These are phyloP conservation scores for Drosophila suboccidentalis DNA, from an alignment of 2,888 invertebrate genomes.

Conservation along the genomic window DNA sequence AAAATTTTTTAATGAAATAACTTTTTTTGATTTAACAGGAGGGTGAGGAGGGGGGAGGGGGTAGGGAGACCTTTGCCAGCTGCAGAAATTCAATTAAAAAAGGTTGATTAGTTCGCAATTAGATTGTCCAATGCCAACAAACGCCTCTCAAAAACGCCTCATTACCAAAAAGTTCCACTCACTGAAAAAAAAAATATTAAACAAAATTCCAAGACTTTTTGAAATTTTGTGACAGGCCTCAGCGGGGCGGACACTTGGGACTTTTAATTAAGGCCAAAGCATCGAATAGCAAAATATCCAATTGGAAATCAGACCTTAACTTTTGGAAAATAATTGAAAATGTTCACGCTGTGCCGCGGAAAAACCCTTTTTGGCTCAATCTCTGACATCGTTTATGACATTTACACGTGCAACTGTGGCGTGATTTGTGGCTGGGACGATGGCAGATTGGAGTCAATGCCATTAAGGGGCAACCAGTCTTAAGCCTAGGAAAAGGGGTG, in stretches of 20 bases:
- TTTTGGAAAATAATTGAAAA: constrained; percentile 19
- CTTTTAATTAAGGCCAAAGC: constrained; percentile 46
- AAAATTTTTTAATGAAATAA: constrained; percentile 78
- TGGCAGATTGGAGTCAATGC: neutral
- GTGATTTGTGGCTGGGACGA: neutral
- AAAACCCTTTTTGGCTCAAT: constrained; percentile 20
- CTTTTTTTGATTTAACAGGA: constrained; percentile 67
- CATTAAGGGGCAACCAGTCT: constrained; percentile 28
- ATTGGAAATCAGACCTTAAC: constrained; percentile 16
- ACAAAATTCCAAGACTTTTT: constrained; percentile 10
- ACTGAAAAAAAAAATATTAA: constrained; percentile 6
- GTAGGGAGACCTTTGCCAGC: constrained; percentile 27
- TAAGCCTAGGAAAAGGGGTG: neutral
- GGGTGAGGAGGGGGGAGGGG: neutral
- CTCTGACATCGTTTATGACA: constrained; percentile 24
- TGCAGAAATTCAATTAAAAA: constrained; percentile 61
- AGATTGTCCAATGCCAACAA: constrained; percentile 47
- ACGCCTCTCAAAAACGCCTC: constrained; percentile 40
- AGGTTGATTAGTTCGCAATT: constrained; percentile 74
- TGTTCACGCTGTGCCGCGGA: constrained; percentile 13
- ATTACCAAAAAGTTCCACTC: constrained; percentile 29
- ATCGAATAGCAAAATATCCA: constrained; percentile 17
- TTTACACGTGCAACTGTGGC: constrained; percentile 28
- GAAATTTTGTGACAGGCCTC: constrained; percentile 35
- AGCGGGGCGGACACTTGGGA: constrained; percentile 2